These are phyloP conservation scores for Lydus trimaculatus DNA, from an alignment of 2,888 invertebrate genomes.

Conservation along the genomic window DNA sequence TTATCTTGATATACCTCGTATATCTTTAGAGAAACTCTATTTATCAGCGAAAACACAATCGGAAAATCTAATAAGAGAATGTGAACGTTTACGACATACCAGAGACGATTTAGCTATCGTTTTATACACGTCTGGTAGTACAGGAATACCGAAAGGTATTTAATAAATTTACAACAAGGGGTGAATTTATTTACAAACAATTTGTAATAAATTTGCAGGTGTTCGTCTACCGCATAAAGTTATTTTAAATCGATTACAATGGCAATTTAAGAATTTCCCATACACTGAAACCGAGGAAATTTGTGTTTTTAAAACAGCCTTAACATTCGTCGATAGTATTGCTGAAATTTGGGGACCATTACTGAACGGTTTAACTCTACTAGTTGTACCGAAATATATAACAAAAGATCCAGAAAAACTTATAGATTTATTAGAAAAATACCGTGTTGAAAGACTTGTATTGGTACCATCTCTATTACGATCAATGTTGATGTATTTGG, in stretches of 20 bases:
- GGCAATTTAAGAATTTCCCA: constrained; percentile 88
- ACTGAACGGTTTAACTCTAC: constrained; percentile 72
- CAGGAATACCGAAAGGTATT: constrained; percentile 85
- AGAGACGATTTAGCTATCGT: constrained; percentile 72
- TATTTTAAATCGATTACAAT: constrained; percentile 81
- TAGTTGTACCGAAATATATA: constrained; percentile 76
- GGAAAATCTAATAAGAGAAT: constrained; percentile 35
- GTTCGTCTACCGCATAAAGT: constrained; percentile 81
- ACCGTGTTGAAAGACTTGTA: constrained; percentile 82
- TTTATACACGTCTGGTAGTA: constrained; percentile 88
- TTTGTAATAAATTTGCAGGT: constrained; percentile 61
- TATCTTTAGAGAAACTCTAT: constrained; percentile 63
- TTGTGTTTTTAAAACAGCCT: constrained; percentile 88
- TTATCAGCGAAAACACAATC: constrained; percentile 61
- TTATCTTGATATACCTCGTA: constrained; percentile 47
- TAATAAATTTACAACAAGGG: constrained; percentile 18
- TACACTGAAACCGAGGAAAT: constrained; percentile 71
- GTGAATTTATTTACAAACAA: neutral
- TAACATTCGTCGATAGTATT: constrained; percentile 91
- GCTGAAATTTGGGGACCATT: constrained; percentile 89
- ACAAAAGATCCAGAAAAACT: constrained; percentile 83
- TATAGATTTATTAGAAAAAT: constrained; percentile 71
- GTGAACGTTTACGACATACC: constrained; percentile 49
- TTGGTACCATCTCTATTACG: constrained; percentile 84
- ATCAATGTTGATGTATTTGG: constrained; percentile 78